Base-by-base conservation (phyloP, 1,140 invertebrate species). In the Platyura marginata region DNA sequence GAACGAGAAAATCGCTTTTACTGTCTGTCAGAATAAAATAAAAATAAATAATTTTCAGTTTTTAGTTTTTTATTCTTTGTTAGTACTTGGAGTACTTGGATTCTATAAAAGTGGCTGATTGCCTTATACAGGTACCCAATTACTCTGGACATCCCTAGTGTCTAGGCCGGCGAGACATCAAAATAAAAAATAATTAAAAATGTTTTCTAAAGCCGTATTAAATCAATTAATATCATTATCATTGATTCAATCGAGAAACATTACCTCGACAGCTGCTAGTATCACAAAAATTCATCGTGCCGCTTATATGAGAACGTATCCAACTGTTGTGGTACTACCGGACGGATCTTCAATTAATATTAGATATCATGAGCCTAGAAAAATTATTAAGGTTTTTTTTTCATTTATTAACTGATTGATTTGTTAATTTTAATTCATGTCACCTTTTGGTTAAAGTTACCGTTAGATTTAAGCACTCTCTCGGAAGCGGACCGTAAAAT, bases 311-410 rank as follows among this genome's bases (percentile, higher is more conserved):
- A 69, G 74, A 46, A 68, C 64, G 33, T 90, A 87, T 69, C 81
- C 79, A 19, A 81, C 81, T 1, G 56, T 71, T 35, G 51, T 95
- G 1, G 77, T 92, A 19, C 63, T 76, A 21, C 65, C 84, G 2
- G 79, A 94, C 72, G 90, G 90, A 39, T 85, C 87, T 38, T 82
- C 77, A 37, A 75, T 85, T 45, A 81, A 69, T 29, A 78, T 89
- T 21, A 66, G 77, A 48, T 89, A 93, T 57, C 67, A 76, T 46
- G 82, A 88, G 61, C 89, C 89, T 6, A 64, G 82, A 44, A 73
- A 73, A 65, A 83, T 93, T 46, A 84, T 95, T 55, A 44, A 21
- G 18, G 29, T 43, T 29, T 39, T 9, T 40, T 43, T 42, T 32
- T 50, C 23, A 48, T 29, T 44, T 37, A 21, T 10, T 13, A 32